Percentiles rank a stretch among this genome's conserved stretches.
Evolutionary conservation across 2,797 vertebrate genomes (phyloP).

Genomic region (Leuciscus waleckii): DNA sequence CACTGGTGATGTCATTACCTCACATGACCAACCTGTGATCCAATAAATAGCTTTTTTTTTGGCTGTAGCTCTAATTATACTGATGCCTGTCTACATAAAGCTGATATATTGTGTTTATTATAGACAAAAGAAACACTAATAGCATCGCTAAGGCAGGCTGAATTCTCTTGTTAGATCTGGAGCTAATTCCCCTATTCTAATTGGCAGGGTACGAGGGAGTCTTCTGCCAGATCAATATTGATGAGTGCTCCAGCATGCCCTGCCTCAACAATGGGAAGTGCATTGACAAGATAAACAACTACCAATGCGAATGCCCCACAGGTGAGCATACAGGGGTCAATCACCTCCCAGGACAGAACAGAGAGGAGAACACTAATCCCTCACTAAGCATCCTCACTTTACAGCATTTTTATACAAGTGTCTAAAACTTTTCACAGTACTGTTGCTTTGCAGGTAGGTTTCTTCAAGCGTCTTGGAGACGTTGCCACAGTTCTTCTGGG

Average conservation of each 20-base stretch:
- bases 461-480: too few species aligned
- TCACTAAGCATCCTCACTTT: not conserved
- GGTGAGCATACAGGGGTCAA: conserved; percentile 79
- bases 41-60: conserved; percentile 1
- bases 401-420: too few species aligned
- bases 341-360: conserved; percentile 64
- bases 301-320: conserved; percentile 91
- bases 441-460: too few species aligned
- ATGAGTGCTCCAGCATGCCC: conserved; percentile 91
- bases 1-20: not conserved
- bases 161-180: conserved; percentile 33
- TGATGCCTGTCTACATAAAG: not conserved
- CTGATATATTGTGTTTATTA: conserved; percentile 27
- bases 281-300: conserved; percentile 94
- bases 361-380: conserved; percentile 75
- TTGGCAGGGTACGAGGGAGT: conserved; percentile 90
- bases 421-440: too few species aligned
- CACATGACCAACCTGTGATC: not conserved
- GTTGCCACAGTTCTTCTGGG: too few species aligned
- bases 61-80: not conserved
- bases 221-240: conserved; percentile 91
- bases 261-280: conserved; percentile 93
- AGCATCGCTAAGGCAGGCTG: conserved; percentile 43
- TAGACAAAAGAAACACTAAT: conserved; percentile 33
- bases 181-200: conserved; percentile 69